Base-by-base conservation (phyloP, 2,888 invertebrate genomes). In the Tenthredo notha region DNA sequence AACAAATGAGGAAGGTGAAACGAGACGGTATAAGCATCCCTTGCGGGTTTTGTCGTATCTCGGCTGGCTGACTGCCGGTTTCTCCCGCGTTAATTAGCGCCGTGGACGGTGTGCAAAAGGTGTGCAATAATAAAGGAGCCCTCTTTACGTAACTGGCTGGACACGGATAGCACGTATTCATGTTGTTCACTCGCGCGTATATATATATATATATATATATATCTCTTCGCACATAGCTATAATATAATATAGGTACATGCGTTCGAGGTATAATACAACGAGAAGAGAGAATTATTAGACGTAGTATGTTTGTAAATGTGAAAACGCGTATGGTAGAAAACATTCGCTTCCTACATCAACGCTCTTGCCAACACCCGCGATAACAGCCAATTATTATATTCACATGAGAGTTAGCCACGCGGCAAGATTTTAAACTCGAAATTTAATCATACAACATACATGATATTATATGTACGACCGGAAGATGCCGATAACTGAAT, bases 41-140 rank as follows among this genome's bases (percentile, higher is more conserved):
- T 83, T 83, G 67, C 43, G 74, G 15, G 15, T 67, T 83, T 67
- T 83, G 67, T 43, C 83, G 83, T 90, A 91, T 92, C 92, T 91
- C 92, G 92, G 92, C 90, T 91, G 88, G 92, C 91, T 92, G 92
- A 90, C 89, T 91, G 92, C 89, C 87, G 91, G 90, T 92, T 92
- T 93, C 92, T 92, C 92, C 87, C 92, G 91, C 88, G 90, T 89
- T 93, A 93, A 93, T 93, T 93, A 93, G 92, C 47, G 67, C 67
- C 67, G 65, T 70, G 67, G 83, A 83, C 7, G 83, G 72, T 74
- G 72, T 61, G 83, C 92, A 92, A 92, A 92, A 92, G 92, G 92
- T 92, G 90, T 92, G 92, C 91, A 92, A 92, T 92, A 92, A 91
- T 90, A 92, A 91, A 91, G 89, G 90, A 91, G 90, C 90, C 90